Evolutionary conservation across 1,140 invertebrate species (phyloP).

Genomic region (Melitaea cinxia): DNA sequence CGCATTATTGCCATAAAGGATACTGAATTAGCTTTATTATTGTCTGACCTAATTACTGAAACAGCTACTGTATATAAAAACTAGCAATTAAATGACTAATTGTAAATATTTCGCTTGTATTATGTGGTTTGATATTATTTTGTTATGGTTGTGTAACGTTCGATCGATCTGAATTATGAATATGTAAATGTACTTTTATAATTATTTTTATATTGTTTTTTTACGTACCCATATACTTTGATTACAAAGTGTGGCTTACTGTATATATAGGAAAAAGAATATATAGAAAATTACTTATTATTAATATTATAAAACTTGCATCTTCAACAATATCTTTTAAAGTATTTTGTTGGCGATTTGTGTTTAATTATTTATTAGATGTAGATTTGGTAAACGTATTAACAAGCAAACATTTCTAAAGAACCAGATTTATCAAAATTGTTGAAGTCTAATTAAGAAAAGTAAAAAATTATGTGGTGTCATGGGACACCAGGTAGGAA

Average conservation of each 20-base stretch:
- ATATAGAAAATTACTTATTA: neutral
- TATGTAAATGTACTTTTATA: neutral
- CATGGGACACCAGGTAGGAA: too few relatives aligned
- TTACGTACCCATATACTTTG: constrained; percentile 50
- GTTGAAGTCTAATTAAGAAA: too few relatives aligned
- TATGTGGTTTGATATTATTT: constrained; percentile 28
- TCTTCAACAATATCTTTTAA: neutral
- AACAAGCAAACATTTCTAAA: too few relatives aligned
- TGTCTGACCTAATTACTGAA: constrained; percentile 20
- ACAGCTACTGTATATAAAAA: constrained; percentile 11
- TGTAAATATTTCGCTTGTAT: constrained; percentile 48
- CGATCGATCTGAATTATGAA: constrained; percentile 20
- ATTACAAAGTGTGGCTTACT: constrained; percentile 54
- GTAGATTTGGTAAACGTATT: neutral
- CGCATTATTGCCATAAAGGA: constrained; percentile 21
- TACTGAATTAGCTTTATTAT: constrained; percentile 18
- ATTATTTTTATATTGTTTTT: constrained; percentile 1
- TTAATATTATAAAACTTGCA: neutral
- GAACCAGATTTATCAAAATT: too few relatives aligned
- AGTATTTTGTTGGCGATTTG: neutral
- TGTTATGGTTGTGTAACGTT: constrained; percentile 34
- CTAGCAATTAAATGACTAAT: constrained; percentile 41
- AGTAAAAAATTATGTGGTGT: too few relatives aligned
- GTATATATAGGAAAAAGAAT: constrained; percentile 7
- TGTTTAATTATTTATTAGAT: neutral